Evolutionary conservation across 2,888 invertebrate genomes (phyloP), one percentile per base, ranked within the genome.

Genomic region (Lasioglossum lativentre): DNA sequence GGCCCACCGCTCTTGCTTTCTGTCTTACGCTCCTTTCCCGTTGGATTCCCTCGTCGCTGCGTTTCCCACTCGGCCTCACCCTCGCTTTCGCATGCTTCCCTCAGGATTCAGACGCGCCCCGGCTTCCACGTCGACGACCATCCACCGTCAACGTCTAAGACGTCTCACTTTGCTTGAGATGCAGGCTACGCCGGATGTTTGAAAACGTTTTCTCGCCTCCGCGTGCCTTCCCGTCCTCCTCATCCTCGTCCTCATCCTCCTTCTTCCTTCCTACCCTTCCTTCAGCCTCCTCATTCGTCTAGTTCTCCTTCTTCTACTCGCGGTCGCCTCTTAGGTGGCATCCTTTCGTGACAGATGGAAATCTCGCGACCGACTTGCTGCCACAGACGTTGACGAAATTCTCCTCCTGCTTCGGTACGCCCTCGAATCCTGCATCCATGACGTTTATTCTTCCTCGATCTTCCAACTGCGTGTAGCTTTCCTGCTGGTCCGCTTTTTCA

Each of bases 161-260:
- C 90, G 82, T 89, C 88, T 90, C 91, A 90, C 91, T 92, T 92
- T 87, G 88, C 90, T 89, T 88, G 88, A 89, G 91, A 86, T 87
- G 87, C 87, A 81, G 83, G 76, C 83, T 88, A 75, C 88, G 80
- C 70, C 80, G 87, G 84, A 87, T 90, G 87, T 87, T 90, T 81
- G 86, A 83, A 89, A 89, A 90, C 90, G 88, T 83, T 89, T 90
- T 83, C 89, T 83, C 88, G 76, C 77, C 78, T 77, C 47, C 77
- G 38, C 68, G 68, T 70, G 66, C 75, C 30, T 10, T 59, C n/a
- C 38, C 14, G 23, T 40, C 38, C 30, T 14, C 12, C 12, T 19
- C 16, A 52, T 40, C 19, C 30, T 30, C 14, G 42, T 68, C 71
- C n/a, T 19, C 42, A 38, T 40, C 38, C n/a, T 40, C 34, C 66